These are phyloP conservation scores for Knipowitschia caucasica DNA, from an alignment of 2,797 vertebrate genomes.

Conservation along the genomic window DNA sequence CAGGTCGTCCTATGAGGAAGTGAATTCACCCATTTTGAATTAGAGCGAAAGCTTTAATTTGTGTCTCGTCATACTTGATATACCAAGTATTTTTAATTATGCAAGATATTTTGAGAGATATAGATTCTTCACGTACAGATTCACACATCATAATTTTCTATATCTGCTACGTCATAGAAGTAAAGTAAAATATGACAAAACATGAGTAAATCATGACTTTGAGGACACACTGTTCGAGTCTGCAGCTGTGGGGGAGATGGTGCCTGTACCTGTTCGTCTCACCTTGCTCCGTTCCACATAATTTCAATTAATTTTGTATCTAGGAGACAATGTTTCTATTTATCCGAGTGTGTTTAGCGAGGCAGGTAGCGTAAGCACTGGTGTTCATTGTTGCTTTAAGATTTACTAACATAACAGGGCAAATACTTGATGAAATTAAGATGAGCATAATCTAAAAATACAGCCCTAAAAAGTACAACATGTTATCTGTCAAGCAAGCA, in stretches of 20 bases:
- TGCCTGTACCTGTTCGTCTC: constrained; percentile 61
- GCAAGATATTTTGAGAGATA: no score
- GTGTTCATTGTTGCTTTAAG: constrained; percentile 66
- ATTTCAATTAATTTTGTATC: constrained; percentile 69
- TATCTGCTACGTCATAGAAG: constrained; percentile 29
- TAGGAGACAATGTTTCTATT: constrained; percentile 73
- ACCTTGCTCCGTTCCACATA: constrained; percentile 44
- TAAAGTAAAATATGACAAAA: constrained; percentile 26
- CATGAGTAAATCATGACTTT: constrained; percentile 9
- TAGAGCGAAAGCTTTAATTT: not conserved
- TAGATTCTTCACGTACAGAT: no score
- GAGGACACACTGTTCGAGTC: constrained; percentile 24
- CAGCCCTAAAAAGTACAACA: not conserved
- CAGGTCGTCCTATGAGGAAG: not conserved
- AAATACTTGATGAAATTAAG: constrained; percentile 30
- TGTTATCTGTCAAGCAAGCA: no score
- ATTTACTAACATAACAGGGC: constrained; percentile 45
- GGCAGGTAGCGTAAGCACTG: constrained; percentile 40
- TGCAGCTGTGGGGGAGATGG: constrained; percentile 34
- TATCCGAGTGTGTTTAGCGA: constrained; percentile 56
- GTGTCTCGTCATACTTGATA: not conserved
- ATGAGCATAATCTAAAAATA: not conserved
- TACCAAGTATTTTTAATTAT: no score
- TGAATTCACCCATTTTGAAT: not conserved
- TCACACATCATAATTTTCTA: no score